Evolutionary conservation across 2,888 invertebrate species (phyloP), one percentile per base, ranked within the genome.

Genomic region (Zonitis immaculata): DNA sequence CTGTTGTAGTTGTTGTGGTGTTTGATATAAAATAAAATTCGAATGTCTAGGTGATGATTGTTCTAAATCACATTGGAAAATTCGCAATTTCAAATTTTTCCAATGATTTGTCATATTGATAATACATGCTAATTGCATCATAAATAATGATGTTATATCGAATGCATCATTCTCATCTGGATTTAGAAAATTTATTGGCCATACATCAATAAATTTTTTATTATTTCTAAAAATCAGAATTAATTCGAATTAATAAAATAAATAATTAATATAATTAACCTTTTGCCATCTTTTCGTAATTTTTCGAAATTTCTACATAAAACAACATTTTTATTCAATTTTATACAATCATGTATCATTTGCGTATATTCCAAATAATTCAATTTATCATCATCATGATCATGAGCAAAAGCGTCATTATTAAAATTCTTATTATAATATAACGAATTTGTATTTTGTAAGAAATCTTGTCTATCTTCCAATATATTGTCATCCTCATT

Each of bases 81-180:
- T 87, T 27, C 99, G 80, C 51, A 99, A 80, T n/a, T 85, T 83
- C 63, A 91, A 77, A 62, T 86, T 86, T 67, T 90, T 91, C 95
- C 95, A 96, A 58, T 87, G 84, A 9, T 89, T 83, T 18, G 93
- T 88, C 84, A 95, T 95, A 64, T 92, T 89, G 49, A 95, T 86
- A 48, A 99, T 96, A 63, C 97, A 97, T 0, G 97, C 95, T 59
- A 99, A 77, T 69, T 99, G 99, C 74, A 99, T 86, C 82, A 97
- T 90, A 78, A 99, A 99, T 57, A 98, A 79, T 9, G 94, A 87
- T 3, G 92, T 91, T 59, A 91, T 92, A 61, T 95, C 93, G 77
- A 95, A 95, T 49, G 86, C 86, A 76, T 85, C 90, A 69, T 81
- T 87, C 73, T 84, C 85, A 54, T 78, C 85, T 57, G 87, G 92